Evolutionary conservation across 2,113 vertebrate genomes (phyloP), one percentile per base, ranked within the genome.

Genomic region (Neotragus moschatus): DNA sequence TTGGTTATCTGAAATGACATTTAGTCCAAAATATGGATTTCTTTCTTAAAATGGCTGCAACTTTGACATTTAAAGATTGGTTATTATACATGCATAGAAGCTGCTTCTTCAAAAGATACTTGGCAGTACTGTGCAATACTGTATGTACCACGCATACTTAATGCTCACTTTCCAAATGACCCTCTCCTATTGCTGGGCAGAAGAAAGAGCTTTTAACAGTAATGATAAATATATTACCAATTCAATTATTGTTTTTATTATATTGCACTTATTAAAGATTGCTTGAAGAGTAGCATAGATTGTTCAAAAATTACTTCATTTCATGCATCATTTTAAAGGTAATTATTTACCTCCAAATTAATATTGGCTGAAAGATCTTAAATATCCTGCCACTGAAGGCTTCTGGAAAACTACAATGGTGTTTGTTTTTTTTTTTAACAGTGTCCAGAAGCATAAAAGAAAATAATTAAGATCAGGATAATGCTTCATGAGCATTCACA

Each of bases 11-110:
- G 87, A 97, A 97, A 93, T 96, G 95, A 91, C 97, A 97, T 97
- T 97, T 97, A 94, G 96, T 98, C 89, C 96, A 97, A 98, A 98
- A 96, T 97, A 97, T 88, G 49, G 84, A 98, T 98, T 97, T 98
- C 94, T 98, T 97, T 88, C 94, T 97, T 97, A 93, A 98, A 97
- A 97, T 73, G 87, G 43, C 77, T 90, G 79, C 93, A 97, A 96
- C 93, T 97, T 94, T 98, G 94, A 97, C 97, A 98, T 98, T 97
- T 98, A 97, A 97, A 97, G 92, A 97, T 97, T 96, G 96, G 94
- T 97, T 98, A 97, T 97, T 97, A 96, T 79, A 94, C 70, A 95
- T 95, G 86, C 94, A 91, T 91, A 97, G 96, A 95, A 97, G 90
- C 73, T 85, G 58, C 82, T 75, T 96, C 88, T 93, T 93, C 73